Evolutionary conservation across 2,113 vertebrate genomes (phyloP).

Genomic region (Chlamydotis undulata): DNA sequence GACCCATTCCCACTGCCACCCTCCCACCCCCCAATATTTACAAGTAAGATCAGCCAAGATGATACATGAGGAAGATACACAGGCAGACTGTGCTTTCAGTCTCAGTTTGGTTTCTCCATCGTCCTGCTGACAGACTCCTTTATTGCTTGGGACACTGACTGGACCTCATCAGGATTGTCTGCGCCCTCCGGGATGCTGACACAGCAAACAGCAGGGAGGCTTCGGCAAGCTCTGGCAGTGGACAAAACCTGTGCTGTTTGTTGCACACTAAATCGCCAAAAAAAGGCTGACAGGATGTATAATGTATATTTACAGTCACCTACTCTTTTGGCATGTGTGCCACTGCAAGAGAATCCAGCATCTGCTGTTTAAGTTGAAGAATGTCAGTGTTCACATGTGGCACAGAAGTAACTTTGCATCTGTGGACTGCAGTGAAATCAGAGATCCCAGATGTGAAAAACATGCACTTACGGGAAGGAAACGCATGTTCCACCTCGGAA

Average conservation of each 20-base stretch:
- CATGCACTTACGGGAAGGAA: background rate
- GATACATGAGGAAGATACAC: conserved; percentile 36
- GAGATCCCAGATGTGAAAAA: conserved; percentile 27
- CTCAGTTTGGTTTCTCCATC: background rate
- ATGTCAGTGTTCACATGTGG: conserved; percentile 34
- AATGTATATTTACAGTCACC: background rate
- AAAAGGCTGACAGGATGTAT: background rate
- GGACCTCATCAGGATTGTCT: background rate
- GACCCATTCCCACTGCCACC: conserved; percentile 35
- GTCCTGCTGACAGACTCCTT: conserved; percentile 39
- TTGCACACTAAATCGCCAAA: background rate
- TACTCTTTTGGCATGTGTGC: background rate
- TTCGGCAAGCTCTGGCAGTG: background rate
- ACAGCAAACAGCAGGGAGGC: background rate
- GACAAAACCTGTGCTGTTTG: background rate
- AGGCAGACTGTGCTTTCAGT: conserved; percentile 45
- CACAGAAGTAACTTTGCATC: conserved; percentile 39
- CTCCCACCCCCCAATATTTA: conserved; percentile 53
- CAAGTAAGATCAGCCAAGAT: conserved; percentile 50
- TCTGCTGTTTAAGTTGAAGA: background rate
- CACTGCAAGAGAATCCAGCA: conserved; percentile 10
- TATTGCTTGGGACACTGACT: conserved; percentile 45
- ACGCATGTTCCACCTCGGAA: background rate
- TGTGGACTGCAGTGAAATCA: conserved; percentile 13
- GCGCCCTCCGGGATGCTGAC: background rate